These are phyloP conservation scores for Pachyrhynchus sulphureomaculatus DNA, from an alignment of 1,140 invertebrate species.

Conservation along the genomic window DNA sequence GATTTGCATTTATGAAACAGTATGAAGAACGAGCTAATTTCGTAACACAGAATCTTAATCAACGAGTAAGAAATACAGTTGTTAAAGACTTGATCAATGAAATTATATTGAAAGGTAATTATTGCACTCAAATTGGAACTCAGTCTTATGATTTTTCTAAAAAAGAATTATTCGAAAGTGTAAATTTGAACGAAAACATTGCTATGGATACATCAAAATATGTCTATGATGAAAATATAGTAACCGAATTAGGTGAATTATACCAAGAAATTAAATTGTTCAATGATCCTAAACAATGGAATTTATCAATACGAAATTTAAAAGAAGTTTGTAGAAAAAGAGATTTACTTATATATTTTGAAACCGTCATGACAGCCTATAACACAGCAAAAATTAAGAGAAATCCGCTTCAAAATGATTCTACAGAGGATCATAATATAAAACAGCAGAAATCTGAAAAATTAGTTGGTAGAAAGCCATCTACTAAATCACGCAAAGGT, in stretches of 20 bases:
- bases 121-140: not conserved
- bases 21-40: conserved; percentile 13
- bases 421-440: not conserved
- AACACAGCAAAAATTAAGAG: conserved; percentile 2
- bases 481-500: not conserved
- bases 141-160: conserved; percentile 24
- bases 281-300: conserved; percentile 25
- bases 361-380: conserved; percentile 10
- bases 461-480: not conserved
- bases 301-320: conserved; percentile 30
- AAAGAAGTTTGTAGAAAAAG: conserved; percentile 23
- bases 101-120: conserved; percentile 21
- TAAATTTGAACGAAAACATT: conserved; percentile 26
- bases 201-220: conserved; percentile 22
- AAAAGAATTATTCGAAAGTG: conserved; percentile 37
- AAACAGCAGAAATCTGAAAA: not conserved
- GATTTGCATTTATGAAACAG: conserved; percentile 21
- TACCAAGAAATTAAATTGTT: conserved; percentile 25
- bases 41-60: conserved; percentile 17
- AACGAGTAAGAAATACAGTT: conserved; percentile 21
- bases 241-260: conserved; percentile 30
- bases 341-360: conserved; percentile 28
- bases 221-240: conserved; percentile 20
- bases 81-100: conserved; percentile 32
- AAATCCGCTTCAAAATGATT: not conserved